Evolutionary conservation across 2,888 invertebrate genomes (phyloP), one percentile per base, ranked within the genome.

Genomic region (Hipparchia sbordonii): DNA sequence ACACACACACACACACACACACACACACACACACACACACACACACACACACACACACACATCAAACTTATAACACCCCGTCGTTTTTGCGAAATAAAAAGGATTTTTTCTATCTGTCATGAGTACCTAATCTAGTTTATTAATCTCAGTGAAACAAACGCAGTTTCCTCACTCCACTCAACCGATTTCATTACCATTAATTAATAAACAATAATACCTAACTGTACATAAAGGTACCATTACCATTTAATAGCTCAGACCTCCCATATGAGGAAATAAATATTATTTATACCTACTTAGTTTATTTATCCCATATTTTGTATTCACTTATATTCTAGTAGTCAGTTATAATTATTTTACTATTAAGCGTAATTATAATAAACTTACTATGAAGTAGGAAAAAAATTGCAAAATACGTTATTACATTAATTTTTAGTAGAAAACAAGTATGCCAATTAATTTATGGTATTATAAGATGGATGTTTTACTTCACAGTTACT

Each of bases 281-380:
- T 6, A 1, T 23, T 63, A 10, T 48, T 10, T 63, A 48, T 63
- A 63, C 63, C 51, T n/a, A 63, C 48, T 63, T 46, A 45, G n/a
- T 61, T 51, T 23, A 51, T 63, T 51, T 63, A 63, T 51, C 13
- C 51, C 10, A 39, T 4, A 39, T 2, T 12, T 46, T 51, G 13
- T 48, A 46, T 2, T 48, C 62, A 62, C 48, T 62, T 48, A 48
- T 48, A 4, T 48, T 62, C 6, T 10, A 39, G 12, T 12, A 12
- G 12, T 46, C 10, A 63, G 48, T 63, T 48, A 5, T 63, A 48
- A 61, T 63, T 51, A 51, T 63, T 51, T 5, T 13, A 13, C 63
- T 48, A 63, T 51, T 63, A 63, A 48, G 45, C 61, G n/a, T 45
- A n/a, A 60, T 60, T 45, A 61, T 45, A 61, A 61, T 61, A 13